Evolutionary conservation across 1,140 invertebrate species (phyloP).

Genomic region (Halotydeus destructor): DNA sequence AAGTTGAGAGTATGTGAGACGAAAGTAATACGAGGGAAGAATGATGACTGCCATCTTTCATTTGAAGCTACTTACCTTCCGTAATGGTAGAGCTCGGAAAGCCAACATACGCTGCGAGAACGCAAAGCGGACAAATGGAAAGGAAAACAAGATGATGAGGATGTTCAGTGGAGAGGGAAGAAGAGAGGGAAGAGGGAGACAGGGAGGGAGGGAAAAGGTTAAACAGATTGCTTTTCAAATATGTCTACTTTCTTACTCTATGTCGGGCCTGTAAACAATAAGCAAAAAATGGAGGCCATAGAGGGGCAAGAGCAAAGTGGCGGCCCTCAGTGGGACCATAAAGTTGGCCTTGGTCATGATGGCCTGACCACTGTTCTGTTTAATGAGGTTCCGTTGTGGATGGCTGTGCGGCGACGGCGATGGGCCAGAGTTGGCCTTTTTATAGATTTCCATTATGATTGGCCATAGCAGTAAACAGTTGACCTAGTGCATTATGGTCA

Average conservation of each 20-base stretch:
- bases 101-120: conserved; percentile 10
- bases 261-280: conserved; percentile 14
- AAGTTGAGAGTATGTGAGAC: too few relatives aligned
- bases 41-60: too few relatives aligned
- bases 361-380: too few relatives aligned
- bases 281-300: conserved; percentile 15
- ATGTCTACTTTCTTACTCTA: conserved; percentile 12
- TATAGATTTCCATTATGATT: neutral
- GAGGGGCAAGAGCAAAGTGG: conserved; percentile 11
- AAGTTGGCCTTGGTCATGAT: conserved; percentile 4
- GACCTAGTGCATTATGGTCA: neutral
- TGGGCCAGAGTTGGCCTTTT: neutral
- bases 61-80: too few relatives aligned
- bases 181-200: neutral
- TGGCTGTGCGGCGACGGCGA: neutral
- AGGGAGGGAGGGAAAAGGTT: too few relatives aligned
- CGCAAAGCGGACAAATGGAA: neutral
- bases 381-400: too few relatives aligned
- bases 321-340: conserved; percentile 12
- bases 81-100: conserved; percentile 14
- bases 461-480: neutral
- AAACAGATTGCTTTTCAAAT: too few relatives aligned
- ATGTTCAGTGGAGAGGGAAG: neutral
- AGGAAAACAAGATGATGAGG: neutral
- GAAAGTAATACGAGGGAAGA: too few relatives aligned